Evolutionary conservation across 92 coral and sea anemone genomes (phyloP).

Genomic region (Virgularia gustaviana): DNA sequence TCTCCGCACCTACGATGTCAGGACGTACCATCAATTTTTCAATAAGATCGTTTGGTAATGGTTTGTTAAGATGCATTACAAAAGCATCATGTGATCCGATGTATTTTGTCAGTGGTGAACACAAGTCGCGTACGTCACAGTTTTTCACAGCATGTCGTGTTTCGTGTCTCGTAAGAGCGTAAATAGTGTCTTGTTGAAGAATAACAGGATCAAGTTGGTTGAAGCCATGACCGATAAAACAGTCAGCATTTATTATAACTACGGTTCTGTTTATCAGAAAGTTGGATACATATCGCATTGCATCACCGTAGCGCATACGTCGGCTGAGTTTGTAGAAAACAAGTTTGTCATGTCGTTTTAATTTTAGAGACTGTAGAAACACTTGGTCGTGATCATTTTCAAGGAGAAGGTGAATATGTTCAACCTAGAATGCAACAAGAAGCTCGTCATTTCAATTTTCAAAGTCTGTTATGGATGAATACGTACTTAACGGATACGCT

Average conservation of each 20-base stretch:
- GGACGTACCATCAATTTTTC: conserved; percentile 61
- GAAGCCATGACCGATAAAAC: conserved; percentile 77
- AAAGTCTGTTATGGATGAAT: too few species aligned
- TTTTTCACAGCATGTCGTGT: conserved; percentile 36
- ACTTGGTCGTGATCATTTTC: conserved; percentile 41
- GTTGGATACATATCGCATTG: conserved; percentile 66
- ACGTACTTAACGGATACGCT: too few species aligned
- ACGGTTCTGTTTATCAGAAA: conserved; percentile 53
- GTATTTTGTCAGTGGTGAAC: conserved; percentile 66
- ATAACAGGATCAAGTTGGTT: conserved; percentile 50
- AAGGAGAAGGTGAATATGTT: conserved; percentile 50
- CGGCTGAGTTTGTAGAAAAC: conserved; percentile 41
- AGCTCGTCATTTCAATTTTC: too few species aligned
- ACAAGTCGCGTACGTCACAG: conserved; percentile 64
- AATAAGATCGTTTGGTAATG: conserved; percentile 53
- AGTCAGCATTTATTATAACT: conserved; percentile 76
- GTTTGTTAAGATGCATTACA: conserved; percentile 54
- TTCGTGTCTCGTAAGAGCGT: conserved; percentile 85
- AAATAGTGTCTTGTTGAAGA: conserved; percentile 52
- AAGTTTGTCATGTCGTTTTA: conserved; percentile 44
- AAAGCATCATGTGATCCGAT: conserved; percentile 95
- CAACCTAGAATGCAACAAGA: conserved; percentile 41
- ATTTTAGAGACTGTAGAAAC: conserved; percentile 44
- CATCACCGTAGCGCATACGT: conserved; percentile 78
- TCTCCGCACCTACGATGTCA: conserved; percentile 68